Evolutionary conservation across 2,797 vertebrate species (phyloP).

Genomic region (Lagodon rhomboides): DNA sequence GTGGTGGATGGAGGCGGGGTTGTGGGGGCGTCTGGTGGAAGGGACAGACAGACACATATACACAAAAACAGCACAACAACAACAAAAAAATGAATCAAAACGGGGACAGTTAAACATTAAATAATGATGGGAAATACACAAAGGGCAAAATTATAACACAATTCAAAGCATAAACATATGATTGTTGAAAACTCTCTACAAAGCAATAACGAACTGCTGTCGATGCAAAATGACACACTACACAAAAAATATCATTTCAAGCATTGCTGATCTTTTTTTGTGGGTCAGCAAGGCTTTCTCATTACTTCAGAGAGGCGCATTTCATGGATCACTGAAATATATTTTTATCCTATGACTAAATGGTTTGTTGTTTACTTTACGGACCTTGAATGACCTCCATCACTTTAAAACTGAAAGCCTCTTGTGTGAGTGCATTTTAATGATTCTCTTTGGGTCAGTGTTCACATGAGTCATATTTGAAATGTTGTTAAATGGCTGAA

Average conservation of each 20-base stretch:
- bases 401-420: neutral
- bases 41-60: slow-evolving; percentile 87
- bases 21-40: slow-evolving; percentile 95
- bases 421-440: neutral
- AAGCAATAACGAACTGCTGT: neutral
- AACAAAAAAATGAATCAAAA: slow-evolving; percentile 84
- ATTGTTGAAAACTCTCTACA: slow-evolving; percentile 21
- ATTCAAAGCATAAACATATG: slow-evolving; percentile 21
- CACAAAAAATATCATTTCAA: slow-evolving; percentile 14
- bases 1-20: slow-evolving; percentile 96
- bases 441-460: slow-evolving; percentile 6
- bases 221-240: slow-evolving; percentile 26
- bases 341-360: neutral
- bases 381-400: neutral
- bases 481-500: neutral
- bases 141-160: slow-evolving; percentile 33
- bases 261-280: neutral
- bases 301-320: neutral
- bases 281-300: slow-evolving; percentile 2
- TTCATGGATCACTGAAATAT: neutral
- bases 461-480: neutral
- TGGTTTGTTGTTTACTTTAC: neutral
- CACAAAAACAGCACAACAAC: slow-evolving; percentile 64
- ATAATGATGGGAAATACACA: slow-evolving; percentile 47
- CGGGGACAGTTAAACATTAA: slow-evolving; percentile 51